These are phyloP conservation scores for Drosophila mettleri DNA, from an alignment of 2,888 invertebrate species.

Conservation along the genomic window DNA sequence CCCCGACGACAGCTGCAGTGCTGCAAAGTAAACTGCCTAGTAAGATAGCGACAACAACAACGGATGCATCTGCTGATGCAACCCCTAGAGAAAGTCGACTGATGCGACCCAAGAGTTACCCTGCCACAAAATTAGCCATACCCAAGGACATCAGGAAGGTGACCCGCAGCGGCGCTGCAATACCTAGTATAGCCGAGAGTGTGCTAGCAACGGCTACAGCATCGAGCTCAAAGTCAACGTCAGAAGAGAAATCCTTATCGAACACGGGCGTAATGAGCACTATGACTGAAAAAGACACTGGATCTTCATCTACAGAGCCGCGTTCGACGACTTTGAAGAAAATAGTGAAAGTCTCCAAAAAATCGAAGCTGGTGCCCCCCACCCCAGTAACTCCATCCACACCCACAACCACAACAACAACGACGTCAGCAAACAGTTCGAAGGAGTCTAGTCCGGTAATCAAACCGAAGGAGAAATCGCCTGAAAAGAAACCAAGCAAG, in stretches of 20 bases:
- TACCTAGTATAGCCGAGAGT: slow-evolving; percentile 59
- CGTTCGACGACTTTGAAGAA: slow-evolving; percentile 69
- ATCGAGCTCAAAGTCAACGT: slow-evolving; percentile 56
- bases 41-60: slow-evolving; percentile 43
- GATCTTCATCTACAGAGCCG: slow-evolving; percentile 63
- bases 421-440: slow-evolving; percentile 71
- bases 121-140: slow-evolving; percentile 84
- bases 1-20: slow-evolving; percentile 24
- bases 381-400: slow-evolving; percentile 74
- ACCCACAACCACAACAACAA: slow-evolving; percentile 65
- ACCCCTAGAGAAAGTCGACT: slow-evolving; percentile 81
- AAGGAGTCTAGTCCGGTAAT: slow-evolving; percentile 80
- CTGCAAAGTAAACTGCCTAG: slow-evolving; percentile 52
- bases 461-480: slow-evolving; percentile 82
- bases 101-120: slow-evolving; percentile 87
- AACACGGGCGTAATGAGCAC: slow-evolving; percentile 45
- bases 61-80: slow-evolving; percentile 24
- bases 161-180: slow-evolving; percentile 72
- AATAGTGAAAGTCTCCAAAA: slow-evolving; percentile 75
- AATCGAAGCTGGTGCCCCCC: slow-evolving; percentile 79
- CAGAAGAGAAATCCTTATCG: slow-evolving; percentile 75
- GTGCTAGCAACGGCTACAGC: slow-evolving; percentile 5
- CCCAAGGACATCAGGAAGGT: slow-evolving; percentile 83
- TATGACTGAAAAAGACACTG: slow-evolving; percentile 54
- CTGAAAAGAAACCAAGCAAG: slow-evolving; percentile 88